Evolutionary conservation across 2,888 invertebrate genomes (phyloP), one percentile per base, ranked within the genome.

Genomic region (Phasia obesa): DNA sequence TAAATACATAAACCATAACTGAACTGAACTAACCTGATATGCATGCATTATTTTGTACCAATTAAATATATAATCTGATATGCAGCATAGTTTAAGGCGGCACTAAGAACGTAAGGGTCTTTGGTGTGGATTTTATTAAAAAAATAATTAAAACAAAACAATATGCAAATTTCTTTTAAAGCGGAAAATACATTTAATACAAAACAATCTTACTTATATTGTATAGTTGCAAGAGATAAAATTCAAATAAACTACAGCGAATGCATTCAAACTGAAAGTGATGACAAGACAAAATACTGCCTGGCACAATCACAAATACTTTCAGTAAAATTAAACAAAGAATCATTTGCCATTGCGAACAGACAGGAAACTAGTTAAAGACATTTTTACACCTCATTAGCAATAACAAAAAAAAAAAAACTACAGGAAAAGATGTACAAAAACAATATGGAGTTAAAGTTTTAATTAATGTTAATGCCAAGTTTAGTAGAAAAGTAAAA

Each of bases 351-450:
- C 55, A 55, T 49, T 19, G 38, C 47, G 60, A 53, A 53, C 49
- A 51, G 55, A 11, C 57, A 73, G 59, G 71, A 79, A 71, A 71
- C 64, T 49, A 49, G 69, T 70, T 70, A 57, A 67, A 81, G 27
- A 31, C 65, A 76, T 49, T 62, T 73, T 73, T 73, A 67, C 81
- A 81, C 62, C 81, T 77, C 77, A 82, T 82, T 82, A 77, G 81
- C 27, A 47, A 42, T 27, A 53, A 59, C 19, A 65, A 42, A 2
- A 53, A 60, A 31, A 44, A 69, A 35, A 35, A 9, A 35, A 31
- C 9, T 35, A 35, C 35, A 35, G 11, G 0, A 9, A 38, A n/a
- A 65, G 65, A 67, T 25, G 19, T 53, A 42, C 44, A 9, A 55
- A 38, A 67, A 67, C 60, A 67, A 79, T 59, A 47, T 67, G 44